These are phyloP conservation scores for Heteronetta atricapilla DNA, from an alignment of 2,113 vertebrate species.

Conservation along the genomic window DNA sequence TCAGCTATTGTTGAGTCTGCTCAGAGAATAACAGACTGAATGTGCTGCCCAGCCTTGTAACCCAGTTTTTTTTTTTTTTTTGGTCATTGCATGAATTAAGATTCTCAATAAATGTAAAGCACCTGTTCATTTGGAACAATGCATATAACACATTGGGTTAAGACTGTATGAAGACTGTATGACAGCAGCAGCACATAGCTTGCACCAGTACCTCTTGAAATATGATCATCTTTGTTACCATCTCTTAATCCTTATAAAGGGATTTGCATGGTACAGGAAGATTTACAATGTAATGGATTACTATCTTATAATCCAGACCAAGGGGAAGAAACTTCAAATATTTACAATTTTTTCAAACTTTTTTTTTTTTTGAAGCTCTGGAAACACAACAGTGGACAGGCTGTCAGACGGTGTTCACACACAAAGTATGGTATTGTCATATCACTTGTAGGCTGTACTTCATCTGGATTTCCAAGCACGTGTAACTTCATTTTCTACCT, in stretches of 20 bases:
- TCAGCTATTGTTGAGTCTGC: slow-evolving; percentile 19
- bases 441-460: background rate
- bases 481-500: slow-evolving; percentile 84
- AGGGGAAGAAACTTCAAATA: slow-evolving; percentile 38
- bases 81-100: background rate
- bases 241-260: slow-evolving; percentile 63
- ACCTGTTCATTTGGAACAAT: background rate
- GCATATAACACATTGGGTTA: accelerated
- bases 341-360: background rate
- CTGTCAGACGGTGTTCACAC: background rate
- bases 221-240: slow-evolving; percentile 53
- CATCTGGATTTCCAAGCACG: slow-evolving; percentile 61
- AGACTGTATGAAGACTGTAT: background rate
- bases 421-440: accelerated
- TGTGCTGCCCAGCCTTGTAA: background rate
- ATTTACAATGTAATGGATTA: slow-evolving; percentile 67
- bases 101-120: slow-evolving; percentile 13
- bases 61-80: background rate
- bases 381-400: background rate
- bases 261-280: slow-evolving; percentile 71
- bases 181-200: background rate
- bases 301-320: slow-evolving; percentile 28
- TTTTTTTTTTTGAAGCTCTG: background rate
- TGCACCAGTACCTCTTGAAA: background rate
- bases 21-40: background rate